A percentile compares a stretch with the other conserved stretches of the same genome.
phyloP scores from a whole-genome alignment of 2,888 invertebrate species.

The Drosophila bunnanda region DNA sequence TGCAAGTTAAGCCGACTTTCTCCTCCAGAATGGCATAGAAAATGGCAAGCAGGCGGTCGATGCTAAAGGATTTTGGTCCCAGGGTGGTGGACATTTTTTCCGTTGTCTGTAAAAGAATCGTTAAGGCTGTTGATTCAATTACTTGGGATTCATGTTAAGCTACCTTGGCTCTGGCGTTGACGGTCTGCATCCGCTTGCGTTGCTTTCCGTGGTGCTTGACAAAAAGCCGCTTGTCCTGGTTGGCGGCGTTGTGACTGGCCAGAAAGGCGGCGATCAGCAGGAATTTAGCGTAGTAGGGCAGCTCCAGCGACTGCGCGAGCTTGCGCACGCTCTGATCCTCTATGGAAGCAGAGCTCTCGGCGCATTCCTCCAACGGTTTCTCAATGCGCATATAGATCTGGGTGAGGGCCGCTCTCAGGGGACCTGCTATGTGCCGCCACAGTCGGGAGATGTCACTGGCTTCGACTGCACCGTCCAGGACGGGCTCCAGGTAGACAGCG shows the following conservation, averaged over 20 bases:
- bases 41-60: slow-evolving; percentile 93
- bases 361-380: slow-evolving; percentile 45
- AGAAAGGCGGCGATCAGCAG: slow-evolving; percentile 95
- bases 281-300: slow-evolving; percentile 96
- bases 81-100: slow-evolving; percentile 88
- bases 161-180: slow-evolving; percentile 87
- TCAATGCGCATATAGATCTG: slow-evolving; percentile 90
- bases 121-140: background rate
- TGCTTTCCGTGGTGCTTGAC: slow-evolving; percentile 92
- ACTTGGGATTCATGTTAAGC: background rate
- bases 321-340: slow-evolving; percentile 85
- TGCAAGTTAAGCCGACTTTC: slow-evolving; percentile 93
- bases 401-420: slow-evolving; percentile 90
- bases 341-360: slow-evolving; percentile 18
- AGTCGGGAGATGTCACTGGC: slow-evolving; percentile 88
- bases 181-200: slow-evolving; percentile 87
- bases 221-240: slow-evolving; percentile 94
- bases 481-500: slow-evolving; percentile 91
- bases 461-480: slow-evolving; percentile 88
- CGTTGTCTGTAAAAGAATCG: slow-evolving; percentile 76
- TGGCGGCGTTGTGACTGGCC: slow-evolving; percentile 96
- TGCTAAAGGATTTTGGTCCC: slow-evolving; percentile 93
- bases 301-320: slow-evolving; percentile 89
- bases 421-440: slow-evolving; percentile 92
- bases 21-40: slow-evolving; percentile 95